These are phyloP conservation scores for Fissipunctia ypsillon DNA, from an alignment of 2,888 invertebrate genomes.

Conservation along the genomic window DNA sequence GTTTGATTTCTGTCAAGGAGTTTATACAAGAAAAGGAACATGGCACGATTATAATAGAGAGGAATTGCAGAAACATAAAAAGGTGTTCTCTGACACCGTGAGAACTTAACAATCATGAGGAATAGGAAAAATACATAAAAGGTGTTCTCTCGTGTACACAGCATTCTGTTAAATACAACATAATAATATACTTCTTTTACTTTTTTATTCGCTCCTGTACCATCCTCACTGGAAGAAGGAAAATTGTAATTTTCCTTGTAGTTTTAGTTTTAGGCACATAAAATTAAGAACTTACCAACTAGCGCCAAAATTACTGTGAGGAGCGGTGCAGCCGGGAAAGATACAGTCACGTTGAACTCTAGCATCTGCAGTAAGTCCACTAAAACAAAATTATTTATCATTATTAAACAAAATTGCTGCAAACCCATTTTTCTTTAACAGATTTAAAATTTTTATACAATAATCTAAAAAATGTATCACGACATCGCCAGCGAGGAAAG, in stretches of 20 bases:
- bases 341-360: conserved; percentile 98
- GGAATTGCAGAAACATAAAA: not conserved
- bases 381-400: conserved; percentile 88
- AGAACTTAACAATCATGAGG: not conserved
- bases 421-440: too few species aligned
- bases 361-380: conserved; percentile 99
- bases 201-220: conserved; percentile 27
- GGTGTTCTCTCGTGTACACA: not conserved
- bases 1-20: not conserved
- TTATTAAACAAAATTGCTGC: conserved; percentile 20
- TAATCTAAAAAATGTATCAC: not conserved
- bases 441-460: not conserved
- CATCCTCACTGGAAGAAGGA: conserved; percentile 3
- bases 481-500: not conserved
- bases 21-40: not conserved
- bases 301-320: conserved; percentile 99
- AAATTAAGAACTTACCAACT: conserved; percentile 95
- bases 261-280: conserved; percentile 6
- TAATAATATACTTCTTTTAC: conserved; percentile 18
- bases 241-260: not conserved
- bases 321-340: conserved; percentile 98
- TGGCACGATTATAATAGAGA: not conserved
- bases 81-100: not conserved
- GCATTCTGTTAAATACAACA: not conserved
- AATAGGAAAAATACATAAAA: not conserved